These are phyloP conservation scores for Holothuria glaberrima DNA, from an alignment of 35 echinoderm and acorn worm species.

Conservation along the genomic window DNA sequence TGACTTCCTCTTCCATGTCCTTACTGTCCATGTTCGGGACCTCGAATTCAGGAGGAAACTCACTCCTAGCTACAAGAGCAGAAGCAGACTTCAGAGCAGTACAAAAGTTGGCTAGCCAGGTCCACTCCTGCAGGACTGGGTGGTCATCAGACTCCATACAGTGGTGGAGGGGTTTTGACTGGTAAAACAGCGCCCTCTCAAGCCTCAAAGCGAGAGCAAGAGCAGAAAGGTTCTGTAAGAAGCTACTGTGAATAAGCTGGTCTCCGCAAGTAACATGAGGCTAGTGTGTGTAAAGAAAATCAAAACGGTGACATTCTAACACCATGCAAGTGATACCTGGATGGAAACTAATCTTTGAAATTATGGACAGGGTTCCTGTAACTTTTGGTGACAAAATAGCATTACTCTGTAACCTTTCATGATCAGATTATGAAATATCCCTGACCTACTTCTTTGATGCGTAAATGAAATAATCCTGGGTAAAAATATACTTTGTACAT, in stretches of 20 bases:
- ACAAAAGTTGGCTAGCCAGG: constrained; percentile 91
- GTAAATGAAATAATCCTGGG: no score
- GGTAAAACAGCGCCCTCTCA: constrained; percentile 76
- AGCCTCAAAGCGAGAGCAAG: constrained; percentile 82
- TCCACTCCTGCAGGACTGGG: constrained; percentile 77
- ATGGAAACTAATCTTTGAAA: no score
- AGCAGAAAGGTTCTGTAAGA: constrained; percentile 89
- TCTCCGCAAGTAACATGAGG: constrained; percentile 92
- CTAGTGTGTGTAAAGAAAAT: constrained; percentile 36
- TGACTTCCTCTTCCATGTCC: constrained; percentile 33
- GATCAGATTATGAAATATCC: no score
- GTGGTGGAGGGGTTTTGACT: constrained; percentile 71
- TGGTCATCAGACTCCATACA: constrained; percentile 56
- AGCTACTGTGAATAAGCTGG: constrained; percentile 93
- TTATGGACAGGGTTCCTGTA: no score
- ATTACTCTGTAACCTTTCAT: no score
- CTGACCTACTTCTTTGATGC: no score
- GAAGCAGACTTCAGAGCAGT: constrained; percentile 91
- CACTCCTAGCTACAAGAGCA: constrained; percentile 70
- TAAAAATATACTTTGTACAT: no score
- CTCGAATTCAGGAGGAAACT: constrained; percentile 75
- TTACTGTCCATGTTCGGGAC: constrained; percentile 81
- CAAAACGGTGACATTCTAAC: no score
- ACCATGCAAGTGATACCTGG: no score
- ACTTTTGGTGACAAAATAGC: no score